These are phyloP conservation scores for Torymus texanus DNA, from an alignment of 2,888 invertebrate genomes.

Conservation along the genomic window DNA sequence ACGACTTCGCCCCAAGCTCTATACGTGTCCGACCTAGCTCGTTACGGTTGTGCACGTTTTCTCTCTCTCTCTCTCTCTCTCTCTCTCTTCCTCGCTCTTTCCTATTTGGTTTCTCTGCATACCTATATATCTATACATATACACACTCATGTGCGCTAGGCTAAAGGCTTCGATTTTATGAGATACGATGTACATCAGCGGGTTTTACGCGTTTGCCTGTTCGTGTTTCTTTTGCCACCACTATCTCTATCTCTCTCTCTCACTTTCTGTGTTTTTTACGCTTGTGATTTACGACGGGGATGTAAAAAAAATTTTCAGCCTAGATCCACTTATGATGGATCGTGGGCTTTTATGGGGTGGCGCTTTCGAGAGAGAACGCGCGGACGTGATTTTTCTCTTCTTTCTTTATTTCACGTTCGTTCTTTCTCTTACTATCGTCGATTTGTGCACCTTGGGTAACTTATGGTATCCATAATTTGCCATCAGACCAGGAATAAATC, in stretches of 20 bases:
- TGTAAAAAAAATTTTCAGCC: slow-evolving; percentile 44
- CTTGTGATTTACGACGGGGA: slow-evolving; percentile 30
- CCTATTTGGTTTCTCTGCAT: no score
- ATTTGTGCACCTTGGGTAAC: slow-evolving; percentile 5
- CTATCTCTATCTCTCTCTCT: no score
- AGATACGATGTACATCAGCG: slow-evolving; percentile 39
- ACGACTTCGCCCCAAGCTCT: no score
- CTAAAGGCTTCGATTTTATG: slow-evolving; percentile 43
- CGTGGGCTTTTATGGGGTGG: slow-evolving; percentile 27
- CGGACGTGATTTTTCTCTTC: not conserved
- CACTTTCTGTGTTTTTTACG: slow-evolving; percentile 10
- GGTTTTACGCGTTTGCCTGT: slow-evolving; percentile 20
- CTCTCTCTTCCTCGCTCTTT: no score
- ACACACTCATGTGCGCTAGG: not conserved
- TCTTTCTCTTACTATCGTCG: not conserved
- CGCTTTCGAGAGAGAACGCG: not conserved
- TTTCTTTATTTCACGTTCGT: slow-evolving; percentile 11
- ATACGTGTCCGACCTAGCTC: no score
- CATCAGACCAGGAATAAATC: not conserved
- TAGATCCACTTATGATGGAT: slow-evolving; percentile 45
- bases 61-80: no score
- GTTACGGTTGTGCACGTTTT: no score
- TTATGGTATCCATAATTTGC: slow-evolving; percentile 5
- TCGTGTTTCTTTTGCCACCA: not conserved
- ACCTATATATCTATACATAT: no score